Evolutionary conservation across 2,797 vertebrate genomes (phyloP).

Genomic region (Moxostoma hubbsi): DNA sequence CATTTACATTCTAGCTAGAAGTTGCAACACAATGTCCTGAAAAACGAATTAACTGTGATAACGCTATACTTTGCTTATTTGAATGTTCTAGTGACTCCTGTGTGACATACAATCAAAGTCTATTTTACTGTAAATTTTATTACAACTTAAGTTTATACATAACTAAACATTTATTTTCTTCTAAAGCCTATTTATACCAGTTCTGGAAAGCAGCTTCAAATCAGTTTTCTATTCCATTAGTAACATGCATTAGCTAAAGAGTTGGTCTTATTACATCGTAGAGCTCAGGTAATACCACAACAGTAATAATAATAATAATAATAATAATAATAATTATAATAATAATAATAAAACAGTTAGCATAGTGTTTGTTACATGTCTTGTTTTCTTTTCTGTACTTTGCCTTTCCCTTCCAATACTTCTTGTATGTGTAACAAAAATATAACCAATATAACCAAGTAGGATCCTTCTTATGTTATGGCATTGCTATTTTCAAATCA

Average conservation of each 20-base stretch:
- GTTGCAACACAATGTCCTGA: too few relatives aligned
- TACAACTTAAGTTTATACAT: not conserved
- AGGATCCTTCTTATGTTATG: constrained; percentile 19
- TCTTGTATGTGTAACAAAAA: constrained; percentile 30
- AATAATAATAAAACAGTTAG: constrained; percentile 10
- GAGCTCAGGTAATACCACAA: constrained; percentile 36
- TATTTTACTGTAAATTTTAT: not conserved
- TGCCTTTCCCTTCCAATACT: constrained; percentile 10
- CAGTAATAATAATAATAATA: constrained; percentile 2
- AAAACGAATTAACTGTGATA: too few relatives aligned
- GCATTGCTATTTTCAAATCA: not conserved
- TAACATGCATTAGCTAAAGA: not conserved
- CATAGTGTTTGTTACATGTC: constrained; percentile 5
- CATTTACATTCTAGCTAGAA: too few relatives aligned
- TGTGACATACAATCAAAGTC: constrained; percentile 35
- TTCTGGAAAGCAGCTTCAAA: constrained; percentile 9
- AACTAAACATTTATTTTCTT: not conserved
- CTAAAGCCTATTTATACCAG: constrained; percentile 18
- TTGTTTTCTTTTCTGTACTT: constrained; percentile 5
- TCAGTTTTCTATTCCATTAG: not conserved
- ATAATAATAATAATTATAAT: not conserved
- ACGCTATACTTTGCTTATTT: too few relatives aligned
- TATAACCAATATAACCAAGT: constrained; percentile 14
- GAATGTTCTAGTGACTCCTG: not conserved
- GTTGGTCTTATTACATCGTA: constrained; percentile 25